Percentiles rank a stretch among this genome's conserved stretches.
Evolutionary conservation across 2,888 invertebrate species (phyloP).

Genomic region (Margaritifera margaritifera): DNA sequence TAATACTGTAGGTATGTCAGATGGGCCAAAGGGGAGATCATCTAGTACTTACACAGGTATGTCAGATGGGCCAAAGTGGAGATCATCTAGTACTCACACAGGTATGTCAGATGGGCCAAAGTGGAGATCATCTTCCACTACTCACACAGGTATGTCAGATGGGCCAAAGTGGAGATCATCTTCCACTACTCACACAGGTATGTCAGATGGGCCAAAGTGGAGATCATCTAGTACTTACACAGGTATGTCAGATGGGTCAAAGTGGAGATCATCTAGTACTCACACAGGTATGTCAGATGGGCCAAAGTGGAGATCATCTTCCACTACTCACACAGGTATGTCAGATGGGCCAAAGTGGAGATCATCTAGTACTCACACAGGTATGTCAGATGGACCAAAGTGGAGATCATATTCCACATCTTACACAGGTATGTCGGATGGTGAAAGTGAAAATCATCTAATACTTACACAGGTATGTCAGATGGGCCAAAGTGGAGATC

Average conservation of each 20-base stretch:
- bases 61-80: too few species aligned
- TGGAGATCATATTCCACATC: too few species aligned
- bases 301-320: constrained; percentile 86
- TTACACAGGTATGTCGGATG: constrained; percentile 50
- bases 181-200: neutral
- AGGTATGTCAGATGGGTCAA: too few species aligned
- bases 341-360: too few species aligned
- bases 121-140: constrained; percentile 85
- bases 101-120: constrained; percentile 76
- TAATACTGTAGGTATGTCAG: too few species aligned
- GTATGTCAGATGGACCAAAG: constrained; percentile 64
- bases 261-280: too few species aligned
- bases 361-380: constrained; percentile 88
- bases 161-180: neutral
- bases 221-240: too few species aligned
- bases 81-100: too few species aligned
- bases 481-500: neutral
- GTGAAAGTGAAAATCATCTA: constrained; percentile 86
- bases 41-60: too few species aligned
- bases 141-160: constrained; percentile 79
- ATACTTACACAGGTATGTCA: constrained; percentile 81
- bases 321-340: constrained; percentile 86
- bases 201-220: too few species aligned
- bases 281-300: constrained; percentile 67
- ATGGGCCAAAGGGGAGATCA: too few species aligned